Evolutionary conservation across 2,797 vertebrate species (phyloP), one percentile per base, ranked within the genome.

Genomic region (Melanotaenia pygmaea): DNA sequence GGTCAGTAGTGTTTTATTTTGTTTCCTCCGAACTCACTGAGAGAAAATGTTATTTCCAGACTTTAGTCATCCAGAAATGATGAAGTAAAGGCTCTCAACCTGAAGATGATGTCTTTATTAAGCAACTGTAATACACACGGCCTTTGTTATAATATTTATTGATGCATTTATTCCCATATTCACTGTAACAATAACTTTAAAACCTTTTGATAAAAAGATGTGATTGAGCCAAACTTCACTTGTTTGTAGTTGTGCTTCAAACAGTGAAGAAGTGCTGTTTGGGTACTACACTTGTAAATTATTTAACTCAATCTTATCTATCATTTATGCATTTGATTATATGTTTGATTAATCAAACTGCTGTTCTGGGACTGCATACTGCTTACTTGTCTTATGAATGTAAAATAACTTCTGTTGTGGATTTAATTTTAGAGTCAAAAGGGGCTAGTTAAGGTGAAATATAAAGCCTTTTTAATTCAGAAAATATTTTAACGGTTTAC

Each of bases 401-500:
- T 32, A 32, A 54, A 45, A 24, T 16, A n/a, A 20, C 53, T 32
- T 38, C 26, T 14, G 14, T 16, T 30, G 14, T 8, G 26, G 0
- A 45, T 64, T 34, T 64, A 22, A n/a, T 30, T 32, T 28, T 1
- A 26, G 13, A 13, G 43, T 50, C 62, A 37, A 34, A 54, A 67
- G 81, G 50, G 30, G 14, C 22, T 58, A 0, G 70, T 85, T 80
- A 62, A 63, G 58, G 58, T 58, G 20, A 75, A 77, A 72, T 53
- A 68, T 62, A 26, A 59, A 64, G 54, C 35, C 47, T 57, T 77
- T 81, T 63, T 54, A 35, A 68, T 66, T 72, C 54, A 73, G 47
- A 56, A 80, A 83, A 81, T 64, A 14, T 30, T 43, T 14, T 38
- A 69, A 77, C 47, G 59, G 40, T 57, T 75, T 59, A 66, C 61